phyloP scores from a whole-genome alignment of 2,888 invertebrate genomes.

The Cremastinae sp. region DNA sequence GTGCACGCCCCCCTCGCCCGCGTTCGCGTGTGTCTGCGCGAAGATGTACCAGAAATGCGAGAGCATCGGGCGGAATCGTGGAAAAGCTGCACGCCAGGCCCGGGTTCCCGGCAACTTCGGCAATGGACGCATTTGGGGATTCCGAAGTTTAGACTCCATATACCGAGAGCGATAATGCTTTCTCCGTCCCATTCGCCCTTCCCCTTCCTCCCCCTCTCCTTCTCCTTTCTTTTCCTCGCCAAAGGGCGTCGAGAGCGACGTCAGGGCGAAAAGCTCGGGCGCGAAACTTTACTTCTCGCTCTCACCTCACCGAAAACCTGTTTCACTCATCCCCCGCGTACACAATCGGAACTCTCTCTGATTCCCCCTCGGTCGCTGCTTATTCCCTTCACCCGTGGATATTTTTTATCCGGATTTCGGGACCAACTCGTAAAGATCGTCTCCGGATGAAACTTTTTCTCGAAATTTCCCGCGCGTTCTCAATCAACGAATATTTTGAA shows the following conservation, averaged over 20 bases:
- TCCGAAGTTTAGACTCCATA: slow-evolving; percentile 62
- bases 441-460: no score
- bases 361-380: no score
- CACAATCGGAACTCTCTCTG: no score
- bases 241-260: slow-evolving; percentile 9
- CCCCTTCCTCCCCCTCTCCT: slow-evolving; percentile 31
- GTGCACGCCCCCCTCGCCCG: background rate
- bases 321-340: no score
- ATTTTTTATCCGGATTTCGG: no score
- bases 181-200: slow-evolving; percentile 29
- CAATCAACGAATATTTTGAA: no score
- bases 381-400: no score
- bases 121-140: slow-evolving; percentile 63
- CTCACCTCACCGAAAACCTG: no score
- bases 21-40: background rate
- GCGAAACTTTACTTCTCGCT: slow-evolving; percentile 60
- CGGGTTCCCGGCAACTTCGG: slow-evolving; percentile 45
- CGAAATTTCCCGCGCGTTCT: no score
- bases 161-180: slow-evolving; percentile 63
- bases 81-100: slow-evolving; percentile 38
- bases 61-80: slow-evolving; percentile 45
- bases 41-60: background rate
- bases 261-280: slow-evolving; percentile 38
- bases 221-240: slow-evolving; percentile 13
- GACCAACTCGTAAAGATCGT: no score